Evolutionary conservation across 2,797 vertebrate species (phyloP), one percentile per base, ranked within the genome.

Genomic region (Echeneis naucrates): DNA sequence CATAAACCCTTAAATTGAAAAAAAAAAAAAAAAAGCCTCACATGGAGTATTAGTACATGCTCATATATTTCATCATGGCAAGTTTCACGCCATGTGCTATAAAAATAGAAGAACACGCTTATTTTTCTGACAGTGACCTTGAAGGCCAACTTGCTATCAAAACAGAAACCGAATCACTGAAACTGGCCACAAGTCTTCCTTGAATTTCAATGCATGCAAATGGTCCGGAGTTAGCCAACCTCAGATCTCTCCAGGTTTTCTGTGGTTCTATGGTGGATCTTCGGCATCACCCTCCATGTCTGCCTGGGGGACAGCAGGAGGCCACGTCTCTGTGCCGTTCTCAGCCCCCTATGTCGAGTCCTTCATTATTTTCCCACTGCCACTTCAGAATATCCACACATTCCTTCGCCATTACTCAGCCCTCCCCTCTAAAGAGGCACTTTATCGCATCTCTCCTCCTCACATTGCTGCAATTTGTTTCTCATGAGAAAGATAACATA

Each of bases 341-440:
- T 90, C 92, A 92, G 83, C 85, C 91, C 89, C 90, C 89, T 85
- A 55, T 80, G 80, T 90, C 54, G 89, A 86, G 72, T 75, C 65
- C 71, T 83, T 89, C 88, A 91, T 93, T 93, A 91, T 92, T 91
- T 93, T 88, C 85, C 88, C 85, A 75, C 77, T 84, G 81, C 70
- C 78, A 82, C 87, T 87, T 85, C n/a, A 78, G 66, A 81, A 85
- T 81, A 84, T 84, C 78, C 66, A 68, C 83, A 87, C 84, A 92
- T 92, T 92, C 89, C 74, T 88, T 61, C 59, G 45, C 30, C 88
- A 90, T 91, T 92, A 89, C 82, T 86, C 67, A 52, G 67, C 56
- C 69, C 72, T 81, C 86, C 78, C 72, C 70, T 59, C 60, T 72
- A 80, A 71, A 62, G 75, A 82, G 72, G 54, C 74, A 65, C 79